Evolutionary conservation across 2,888 invertebrate species (phyloP).

Genomic region (Linnaemya tessellans): DNA sequence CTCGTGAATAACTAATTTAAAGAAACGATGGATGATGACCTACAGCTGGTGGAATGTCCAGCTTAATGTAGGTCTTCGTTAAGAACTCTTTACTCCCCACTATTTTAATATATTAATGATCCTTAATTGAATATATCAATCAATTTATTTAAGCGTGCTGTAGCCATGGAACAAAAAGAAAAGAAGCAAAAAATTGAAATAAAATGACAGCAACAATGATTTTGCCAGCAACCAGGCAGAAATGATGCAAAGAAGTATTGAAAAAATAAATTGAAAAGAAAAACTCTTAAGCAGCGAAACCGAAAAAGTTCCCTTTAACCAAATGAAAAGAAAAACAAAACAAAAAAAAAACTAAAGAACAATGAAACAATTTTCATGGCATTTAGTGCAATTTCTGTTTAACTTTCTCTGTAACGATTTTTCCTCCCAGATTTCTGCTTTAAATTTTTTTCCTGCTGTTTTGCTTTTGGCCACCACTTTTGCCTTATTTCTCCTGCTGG

Average conservation of each 20-base stretch:
- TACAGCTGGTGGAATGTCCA: conserved; percentile 1
- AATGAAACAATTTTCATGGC: conserved; percentile 68
- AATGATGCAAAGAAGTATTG: neutral
- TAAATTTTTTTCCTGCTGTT: neutral
- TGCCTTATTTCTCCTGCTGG: conserved; percentile 10
- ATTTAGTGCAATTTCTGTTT: conserved; percentile 56
- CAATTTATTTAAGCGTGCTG: conserved; percentile 66
- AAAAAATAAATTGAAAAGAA: conserved; percentile 4
- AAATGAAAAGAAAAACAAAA: conserved; percentile 17
- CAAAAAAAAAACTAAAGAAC: conserved; percentile 42
- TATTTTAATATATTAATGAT: conserved; percentile 48
- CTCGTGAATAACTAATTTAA: neutral
- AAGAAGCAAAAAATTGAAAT: conserved; percentile 14
- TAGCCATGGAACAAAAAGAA: conserved; percentile 52
- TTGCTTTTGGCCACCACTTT: conserved; percentile 44
- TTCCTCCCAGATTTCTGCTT: neutral
- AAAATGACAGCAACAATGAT: conserved; percentile 59
- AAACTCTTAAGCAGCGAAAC: conserved; percentile 13
- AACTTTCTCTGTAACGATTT: conserved; percentile 46
- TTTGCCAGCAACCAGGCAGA: conserved; percentile 36
- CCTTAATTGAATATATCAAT: conserved; percentile 72
- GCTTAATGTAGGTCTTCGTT: neutral
- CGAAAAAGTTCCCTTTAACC: conserved; percentile 14
- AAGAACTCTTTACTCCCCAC: neutral
- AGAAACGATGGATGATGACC: neutral